Evolutionary conservation across 1,140 invertebrate species (phyloP), one percentile per base, ranked within the genome.

Genomic region (Drosophila ohnishii): DNA sequence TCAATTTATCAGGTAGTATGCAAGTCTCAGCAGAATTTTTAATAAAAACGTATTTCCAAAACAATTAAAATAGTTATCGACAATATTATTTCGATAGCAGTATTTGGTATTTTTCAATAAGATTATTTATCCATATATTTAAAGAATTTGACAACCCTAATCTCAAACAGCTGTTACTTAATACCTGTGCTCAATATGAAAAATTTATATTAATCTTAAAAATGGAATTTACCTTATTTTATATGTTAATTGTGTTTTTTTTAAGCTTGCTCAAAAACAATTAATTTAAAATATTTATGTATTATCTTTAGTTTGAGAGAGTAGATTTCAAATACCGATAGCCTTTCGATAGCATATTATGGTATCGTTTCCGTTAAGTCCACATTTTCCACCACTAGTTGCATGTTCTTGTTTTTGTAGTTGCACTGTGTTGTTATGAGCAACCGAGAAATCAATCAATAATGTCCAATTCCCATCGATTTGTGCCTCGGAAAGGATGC

Each of bases 391-490:
- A 56, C 58, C 57, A 62, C 62, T 35, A 45, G 40, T 62, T 62
- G 58, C 39, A 66, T 69, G 40, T 63, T 63, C 10, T 66, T 62
- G 22, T 60, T 60, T 4, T 58, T 58, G 28, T 57, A 22, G 7
- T n/a, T 58, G 34, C 37, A 34, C 34, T 34, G 22, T 55, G 74
- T 76, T 76, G 72, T 66, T 44, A 76, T n/a, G 40, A 67, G 57
- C 57, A 77, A 77, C 73, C 32, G n/a, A 55, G 6, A 44, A 59
- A 72, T 45, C 55, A 76, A 76, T 76, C 53, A 51, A 75, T 66
- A 66, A 53, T 53, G 63, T 13, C 34, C 48, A 76, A 67, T 76
- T 51, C 30, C 37, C 42, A 67, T 75, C 73, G 40, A 76, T 75
- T 76, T 60, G 60, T 63, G 69, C 45, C 25, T 32, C 13, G 39